Conservation (phyloP, 1,140 invertebrate genomes). For the Neotoxoptera formosana region DNA sequence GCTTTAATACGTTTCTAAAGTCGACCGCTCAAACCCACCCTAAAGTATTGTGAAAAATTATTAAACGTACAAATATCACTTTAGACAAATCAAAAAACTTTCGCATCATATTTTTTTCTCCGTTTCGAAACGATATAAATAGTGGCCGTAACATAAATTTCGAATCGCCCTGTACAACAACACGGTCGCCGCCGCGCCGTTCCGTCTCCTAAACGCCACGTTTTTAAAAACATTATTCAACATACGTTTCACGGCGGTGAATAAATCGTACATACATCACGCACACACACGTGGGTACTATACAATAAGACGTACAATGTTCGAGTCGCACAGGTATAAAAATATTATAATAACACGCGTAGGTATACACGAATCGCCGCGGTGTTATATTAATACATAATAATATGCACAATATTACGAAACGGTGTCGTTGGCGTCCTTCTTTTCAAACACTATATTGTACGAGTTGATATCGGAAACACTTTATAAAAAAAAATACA, state of each 20-base stretch:
- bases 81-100: no score
- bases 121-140: no score
- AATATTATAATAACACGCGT: neutral
- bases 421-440: neutral
- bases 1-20: no score
- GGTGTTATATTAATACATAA: neutral
- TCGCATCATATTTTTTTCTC: no score
- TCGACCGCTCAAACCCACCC: no score
- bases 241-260: neutral
- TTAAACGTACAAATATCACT: no score
- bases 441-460: neutral
- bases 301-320: neutral
- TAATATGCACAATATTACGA: neutral
- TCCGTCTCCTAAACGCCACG: neutral
- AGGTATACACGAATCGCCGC: neutral
- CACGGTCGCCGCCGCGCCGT: neutral
- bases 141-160: no score
- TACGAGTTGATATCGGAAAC: neutral
- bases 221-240: slow-evolving; percentile 2
- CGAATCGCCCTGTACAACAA: neutral
- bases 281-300: neutral
- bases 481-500: neutral
- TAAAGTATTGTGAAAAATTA: no score
- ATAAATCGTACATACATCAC: neutral
- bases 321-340: neutral